A percentile compares a stretch with the other conserved stretches of the same genome.
Evolutionary conservation across 2,113 vertebrate species (phyloP).

Genomic region (Haliaeetus leucogaster): DNA sequence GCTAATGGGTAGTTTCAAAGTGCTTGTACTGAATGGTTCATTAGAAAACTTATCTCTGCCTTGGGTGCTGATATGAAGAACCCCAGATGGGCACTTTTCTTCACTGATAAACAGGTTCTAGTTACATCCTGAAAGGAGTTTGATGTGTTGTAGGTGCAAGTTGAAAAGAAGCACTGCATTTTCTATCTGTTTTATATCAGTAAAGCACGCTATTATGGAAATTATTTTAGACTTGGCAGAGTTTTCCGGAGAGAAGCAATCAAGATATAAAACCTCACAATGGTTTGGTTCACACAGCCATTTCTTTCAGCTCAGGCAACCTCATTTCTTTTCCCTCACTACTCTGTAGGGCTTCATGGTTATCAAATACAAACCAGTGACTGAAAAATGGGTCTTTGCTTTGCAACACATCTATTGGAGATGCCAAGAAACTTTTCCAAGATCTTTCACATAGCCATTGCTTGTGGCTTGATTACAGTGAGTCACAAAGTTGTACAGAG

Average conservation of each 20-base stretch:
- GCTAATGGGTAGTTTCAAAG: constrained; percentile 48
- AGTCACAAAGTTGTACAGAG: neutral
- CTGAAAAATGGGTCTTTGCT: constrained; percentile 24
- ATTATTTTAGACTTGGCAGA: constrained; percentile 29
- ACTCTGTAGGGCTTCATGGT: neutral
- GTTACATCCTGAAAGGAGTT: neutral
- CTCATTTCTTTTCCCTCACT: neutral
- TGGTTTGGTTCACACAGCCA: neutral
- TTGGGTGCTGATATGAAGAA: neutral
- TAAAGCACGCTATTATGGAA: neutral
- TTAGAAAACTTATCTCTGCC: constrained; percentile 9
- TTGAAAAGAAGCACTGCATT: neutral
- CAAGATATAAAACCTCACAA: neutral
- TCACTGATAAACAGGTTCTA: neutral
- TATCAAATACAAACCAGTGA: neutral
- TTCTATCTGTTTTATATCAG: neutral
- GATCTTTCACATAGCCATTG: neutral
- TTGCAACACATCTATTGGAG: neutral
- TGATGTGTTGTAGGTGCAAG: neutral
- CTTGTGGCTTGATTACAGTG: constrained; percentile 22
- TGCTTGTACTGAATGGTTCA: neutral
- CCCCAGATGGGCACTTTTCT: neutral
- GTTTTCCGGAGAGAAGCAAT: neutral
- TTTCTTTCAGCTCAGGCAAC: constrained; percentile 23
- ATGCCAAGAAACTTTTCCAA: constrained; percentile 42